Evolutionary conservation across 2,888 invertebrate genomes (phyloP).

Genomic region (Pocota personata): DNA sequence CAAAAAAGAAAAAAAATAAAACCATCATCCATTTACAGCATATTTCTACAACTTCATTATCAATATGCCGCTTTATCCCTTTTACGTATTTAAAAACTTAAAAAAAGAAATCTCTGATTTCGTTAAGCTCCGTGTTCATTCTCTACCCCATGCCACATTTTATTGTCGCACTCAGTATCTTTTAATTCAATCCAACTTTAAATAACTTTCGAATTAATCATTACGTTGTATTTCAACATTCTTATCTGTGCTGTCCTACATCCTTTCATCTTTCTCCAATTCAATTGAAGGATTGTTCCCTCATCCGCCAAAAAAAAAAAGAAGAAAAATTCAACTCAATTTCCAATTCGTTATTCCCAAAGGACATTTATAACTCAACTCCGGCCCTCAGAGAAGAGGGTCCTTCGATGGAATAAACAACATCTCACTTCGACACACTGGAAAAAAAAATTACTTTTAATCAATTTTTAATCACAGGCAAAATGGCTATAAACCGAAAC

Average conservation of each 20-base stretch:
- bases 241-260: not conserved
- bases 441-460: conserved; percentile 47
- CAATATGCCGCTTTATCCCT: not conserved
- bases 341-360: conserved; percentile 44
- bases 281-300: conserved; percentile 21
- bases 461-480: conserved; percentile 70
- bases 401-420: conserved; percentile 44
- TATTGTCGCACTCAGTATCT: not conserved
- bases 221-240: not conserved
- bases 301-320: not conserved
- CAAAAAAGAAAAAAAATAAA: not conserved
- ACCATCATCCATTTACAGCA: not conserved
- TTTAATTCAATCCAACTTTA: conserved; percentile 42
- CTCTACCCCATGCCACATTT: not conserved
- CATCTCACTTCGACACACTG: conserved; percentile 50
- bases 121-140: not conserved
- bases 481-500: conserved; percentile 46
- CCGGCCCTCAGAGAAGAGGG: not conserved
- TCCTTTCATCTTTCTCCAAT: conserved; percentile 20
- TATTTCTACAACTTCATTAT: not conserved
- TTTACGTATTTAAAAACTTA: not conserved
- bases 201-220: conserved; percentile 53
- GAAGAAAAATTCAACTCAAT: conserved; percentile 32
- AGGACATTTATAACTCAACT: conserved; percentile 42
- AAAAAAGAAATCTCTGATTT: not conserved